Evolutionary conservation across 2,113 vertebrate species (phyloP).

Genomic region (Oophaga pumilio): DNA sequence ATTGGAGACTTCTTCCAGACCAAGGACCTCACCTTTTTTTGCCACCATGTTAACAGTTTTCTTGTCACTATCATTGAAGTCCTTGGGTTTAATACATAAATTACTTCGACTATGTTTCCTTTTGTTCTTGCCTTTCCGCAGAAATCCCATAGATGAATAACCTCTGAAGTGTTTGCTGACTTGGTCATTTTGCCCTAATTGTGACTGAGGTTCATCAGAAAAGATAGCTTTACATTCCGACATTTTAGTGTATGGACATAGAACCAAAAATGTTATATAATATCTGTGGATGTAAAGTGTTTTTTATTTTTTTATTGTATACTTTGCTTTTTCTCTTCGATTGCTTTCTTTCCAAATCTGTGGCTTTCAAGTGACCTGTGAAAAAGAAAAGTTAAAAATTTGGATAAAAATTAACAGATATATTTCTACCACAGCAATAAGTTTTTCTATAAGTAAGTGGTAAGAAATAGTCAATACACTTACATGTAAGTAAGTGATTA

Average conservation of each 20-base stretch:
- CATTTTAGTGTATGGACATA: constrained; percentile 9
- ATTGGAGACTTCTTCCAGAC: constrained; percentile 56
- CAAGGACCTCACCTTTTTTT: background rate
- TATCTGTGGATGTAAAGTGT: background rate
- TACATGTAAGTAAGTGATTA: background rate
- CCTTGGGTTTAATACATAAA: constrained; percentile 26
- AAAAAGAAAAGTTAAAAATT: background rate
- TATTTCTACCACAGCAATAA: background rate
- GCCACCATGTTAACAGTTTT: constrained; percentile 45
- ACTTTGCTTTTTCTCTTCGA: background rate
- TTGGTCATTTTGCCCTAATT: background rate
- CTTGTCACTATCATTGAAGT: constrained; percentile 56
- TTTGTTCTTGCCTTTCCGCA: constrained; percentile 59
- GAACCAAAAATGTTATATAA: background rate
- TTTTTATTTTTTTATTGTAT: constrained; percentile 8
- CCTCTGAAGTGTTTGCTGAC: background rate
- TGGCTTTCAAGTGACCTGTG: background rate
- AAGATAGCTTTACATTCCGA: constrained; percentile 33
- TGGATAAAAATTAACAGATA: background rate
- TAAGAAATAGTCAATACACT: background rate
- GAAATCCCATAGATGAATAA: constrained; percentile 61
- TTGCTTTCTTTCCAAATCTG: constrained; percentile 15
- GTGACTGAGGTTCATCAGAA: constrained; percentile 5
- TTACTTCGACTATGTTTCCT: constrained; percentile 58
- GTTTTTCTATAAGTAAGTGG: background rate